A percentile compares a stretch with the other conserved stretches of the same genome.
phyloP scores from a whole-genome alignment of 2,113 vertebrate species.

The Hippocampus abdominalis region DNA sequence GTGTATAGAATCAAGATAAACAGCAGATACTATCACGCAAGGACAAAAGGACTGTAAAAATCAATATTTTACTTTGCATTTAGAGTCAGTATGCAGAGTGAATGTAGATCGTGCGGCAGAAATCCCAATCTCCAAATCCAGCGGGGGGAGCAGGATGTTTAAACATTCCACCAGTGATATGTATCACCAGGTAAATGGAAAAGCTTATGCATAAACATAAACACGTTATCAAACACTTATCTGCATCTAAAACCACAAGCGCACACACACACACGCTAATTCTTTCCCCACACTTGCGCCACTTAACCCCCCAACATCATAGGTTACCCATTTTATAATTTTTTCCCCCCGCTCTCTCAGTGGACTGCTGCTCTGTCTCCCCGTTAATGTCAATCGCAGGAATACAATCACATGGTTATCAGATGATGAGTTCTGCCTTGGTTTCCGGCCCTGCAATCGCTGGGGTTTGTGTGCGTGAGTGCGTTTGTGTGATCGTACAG shows the following conservation, averaged over 20 bases:
- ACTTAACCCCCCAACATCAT: not conserved
- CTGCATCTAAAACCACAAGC: not conserved
- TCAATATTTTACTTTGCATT: not conserved
- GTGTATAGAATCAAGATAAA: not conserved
- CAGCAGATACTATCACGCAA: not conserved
- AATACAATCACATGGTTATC: constrained; percentile 33
- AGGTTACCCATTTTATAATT: constrained; percentile 17
- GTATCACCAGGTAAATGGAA: not conserved
- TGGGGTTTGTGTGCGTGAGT: constrained; percentile 7
- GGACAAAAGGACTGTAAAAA: not conserved
- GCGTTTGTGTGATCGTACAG: constrained; percentile 1
- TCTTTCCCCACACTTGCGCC: not conserved
- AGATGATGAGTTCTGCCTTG: constrained; percentile 52
- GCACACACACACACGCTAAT: not conserved
- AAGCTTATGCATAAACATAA: not conserved
- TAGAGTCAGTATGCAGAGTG: not conserved
- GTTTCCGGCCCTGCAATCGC: constrained; percentile 23
- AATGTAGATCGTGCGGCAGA: not conserved
- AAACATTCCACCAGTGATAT: not conserved
- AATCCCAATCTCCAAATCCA: not conserved
- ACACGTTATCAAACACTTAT: not conserved
- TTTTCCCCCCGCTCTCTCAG: constrained; percentile 3
- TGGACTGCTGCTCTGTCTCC: constrained; percentile 30
- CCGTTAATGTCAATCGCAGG: constrained; percentile 55
- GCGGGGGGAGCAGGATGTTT: not conserved